Evolutionary conservation across 2,113 vertebrate species (phyloP).

Genomic region (Apeltes quadracus): DNA sequence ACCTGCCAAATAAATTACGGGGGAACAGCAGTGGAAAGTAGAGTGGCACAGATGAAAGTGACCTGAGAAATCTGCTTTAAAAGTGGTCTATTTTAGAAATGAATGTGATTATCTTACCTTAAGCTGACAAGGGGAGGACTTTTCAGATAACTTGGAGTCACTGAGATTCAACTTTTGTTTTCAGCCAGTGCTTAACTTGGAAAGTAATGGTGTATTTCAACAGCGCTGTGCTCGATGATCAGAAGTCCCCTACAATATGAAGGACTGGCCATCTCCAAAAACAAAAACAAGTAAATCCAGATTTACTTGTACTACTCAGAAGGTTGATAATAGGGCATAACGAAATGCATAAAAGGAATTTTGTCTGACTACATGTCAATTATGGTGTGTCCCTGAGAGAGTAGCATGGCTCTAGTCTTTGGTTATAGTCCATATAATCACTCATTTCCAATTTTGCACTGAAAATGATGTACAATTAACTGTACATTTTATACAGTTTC

Average conservation of each 20-base stretch:
- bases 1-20: slow-evolving; percentile 8
- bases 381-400: background rate
- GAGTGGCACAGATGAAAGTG: background rate
- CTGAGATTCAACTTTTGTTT: slow-evolving; percentile 21
- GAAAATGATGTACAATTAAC: background rate
- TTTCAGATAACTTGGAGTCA: background rate
- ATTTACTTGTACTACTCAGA: no score
- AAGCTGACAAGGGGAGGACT: slow-evolving; percentile 1
- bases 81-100: background rate
- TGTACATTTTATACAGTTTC: background rate
- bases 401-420: background rate
- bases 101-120: background rate
- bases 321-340: background rate
- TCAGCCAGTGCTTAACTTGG: slow-evolving; percentile 21
- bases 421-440: background rate
- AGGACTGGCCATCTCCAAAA: no score
- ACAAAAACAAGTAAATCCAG: no score
- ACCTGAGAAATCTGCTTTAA: slow-evolving; percentile 2
- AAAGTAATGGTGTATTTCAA: slow-evolving; percentile 12
- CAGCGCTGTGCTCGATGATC: no score
- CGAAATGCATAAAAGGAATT: background rate
- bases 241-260: no score
- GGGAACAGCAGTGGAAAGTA: background rate
- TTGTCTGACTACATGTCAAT: background rate
- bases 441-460: background rate